Evolutionary conservation across 2,797 vertebrate genomes (phyloP), one percentile per base, ranked within the genome.

Genomic region (Falco berigora): DNA sequence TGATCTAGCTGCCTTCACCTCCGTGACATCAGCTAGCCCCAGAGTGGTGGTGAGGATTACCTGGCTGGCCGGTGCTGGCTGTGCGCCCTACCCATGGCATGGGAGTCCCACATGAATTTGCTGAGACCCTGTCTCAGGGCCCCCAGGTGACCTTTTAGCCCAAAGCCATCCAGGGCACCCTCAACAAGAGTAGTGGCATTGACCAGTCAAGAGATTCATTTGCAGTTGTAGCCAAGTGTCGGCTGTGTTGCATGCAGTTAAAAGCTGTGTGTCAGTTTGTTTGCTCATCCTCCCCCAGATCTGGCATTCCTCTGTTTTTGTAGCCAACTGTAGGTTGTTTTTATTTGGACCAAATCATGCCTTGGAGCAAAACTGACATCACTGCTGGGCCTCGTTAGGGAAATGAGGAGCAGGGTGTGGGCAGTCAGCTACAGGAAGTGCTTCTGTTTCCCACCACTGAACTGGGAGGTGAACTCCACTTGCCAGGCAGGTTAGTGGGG

Each of bases 401-500:
- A 96, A 73, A 79, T 69, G 42, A 93, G 79, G 75, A 87, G 80
- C 53, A 49, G 78, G 93, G 83, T 80, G 96, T 95, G 92, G 79
- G 50, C 62, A 79, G 89, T 52, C 0, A 1, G n/a, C 50, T 83
- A 76, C 22, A 46, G 94, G 92, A 94, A 94, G 82, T 10, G 5
- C 75, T 83, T 36, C 52, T 10, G 4, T 96, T 94, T 96, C 95
- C 86, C 86, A 90, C 85, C 95, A 34, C 40, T 94, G 88, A 92
- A 71, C 84, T 55, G 47, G 59, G 73, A 90, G 92, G 83, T 63
- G 78, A 96, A 74, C 63, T 34, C 53, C 38, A 74, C 96, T 97
- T 36, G 75, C 80, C 92, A 91, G 97, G 96, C 94, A 80, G 74
- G 78, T 97, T 97, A 66, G 94, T 94, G 91, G 92, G 89, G 88